phyloP scores from a whole-genome alignment of 1,140 invertebrate species.

The Trachelipus rathkii region DNA sequence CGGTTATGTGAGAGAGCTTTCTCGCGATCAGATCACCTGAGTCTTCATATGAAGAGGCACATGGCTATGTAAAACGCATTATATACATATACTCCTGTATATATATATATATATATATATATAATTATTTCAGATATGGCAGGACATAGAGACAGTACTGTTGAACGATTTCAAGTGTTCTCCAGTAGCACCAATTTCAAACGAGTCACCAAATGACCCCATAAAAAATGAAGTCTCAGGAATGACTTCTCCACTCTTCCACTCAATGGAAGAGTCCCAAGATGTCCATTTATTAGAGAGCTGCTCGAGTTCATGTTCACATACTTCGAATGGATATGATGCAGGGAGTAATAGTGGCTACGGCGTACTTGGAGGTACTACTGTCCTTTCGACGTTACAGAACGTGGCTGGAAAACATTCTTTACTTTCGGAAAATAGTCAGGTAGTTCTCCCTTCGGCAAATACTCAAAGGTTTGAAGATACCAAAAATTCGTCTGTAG shows the following conservation, averaged over 20 bases:
- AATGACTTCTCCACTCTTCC: not conserved
- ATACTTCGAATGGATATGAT: not conserved
- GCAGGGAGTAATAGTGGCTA: not conserved
- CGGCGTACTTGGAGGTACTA: not conserved
- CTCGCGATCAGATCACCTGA: slow-evolving; percentile 63
- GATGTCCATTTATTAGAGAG: not conserved
- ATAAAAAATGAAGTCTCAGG: too few relatives aligned
- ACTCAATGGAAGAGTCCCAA: not conserved
- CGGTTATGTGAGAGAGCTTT: slow-evolving; percentile 61
- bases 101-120: too few relatives aligned
- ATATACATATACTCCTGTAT: too few relatives aligned
- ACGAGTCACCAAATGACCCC: too few relatives aligned
- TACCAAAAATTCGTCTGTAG: not conserved
- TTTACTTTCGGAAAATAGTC: not conserved
- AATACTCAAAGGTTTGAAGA: not conserved
- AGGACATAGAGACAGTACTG: slow-evolving; percentile 34
- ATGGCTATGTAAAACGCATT: slow-evolving; percentile 55
- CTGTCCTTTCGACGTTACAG: not conserved
- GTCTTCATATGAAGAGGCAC: slow-evolving; percentile 65
- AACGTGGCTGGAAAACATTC: not conserved
- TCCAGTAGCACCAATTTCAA: not conserved
- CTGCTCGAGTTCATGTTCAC: not conserved
- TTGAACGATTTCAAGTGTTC: slow-evolving; percentile 24
- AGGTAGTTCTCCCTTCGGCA: not conserved
- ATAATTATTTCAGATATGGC: slow-evolving; percentile 33